Evolutionary conservation across 2,888 invertebrate species (phyloP), one percentile per base, ranked within the genome.

Genomic region (Harpagoxenus sublaevis): DNA sequence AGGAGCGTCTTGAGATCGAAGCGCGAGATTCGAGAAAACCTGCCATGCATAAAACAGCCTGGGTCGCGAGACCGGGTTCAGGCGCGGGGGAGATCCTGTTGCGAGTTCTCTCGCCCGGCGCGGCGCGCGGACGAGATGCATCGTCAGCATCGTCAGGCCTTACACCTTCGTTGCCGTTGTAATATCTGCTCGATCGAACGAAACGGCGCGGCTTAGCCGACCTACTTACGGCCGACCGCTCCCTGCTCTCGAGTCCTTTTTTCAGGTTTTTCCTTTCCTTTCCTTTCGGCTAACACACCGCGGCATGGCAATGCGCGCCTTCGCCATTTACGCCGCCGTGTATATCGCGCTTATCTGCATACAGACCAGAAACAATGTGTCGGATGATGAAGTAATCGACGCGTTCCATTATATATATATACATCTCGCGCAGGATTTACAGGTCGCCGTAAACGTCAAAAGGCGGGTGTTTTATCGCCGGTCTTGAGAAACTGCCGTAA

Each of bases 161-260:
- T 81, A 84, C 78, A 18, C 57, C 78, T 79, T 79, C 70, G 75
- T 78, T 45, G 35, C 73, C n/a, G 83, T 63, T 28, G 68, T 79
- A 55, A 60, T 87, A 77, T 84, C 87, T 53, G 86, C 75, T 84
- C 85, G 86, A 89, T 88, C 88, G 87, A 87, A 87, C 88, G 84
- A 89, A 89, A 87, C 91, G 77, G 85, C 87, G 71, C 85, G 81
- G 65, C 86, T 87, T 88, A 89, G 87, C 73, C 88, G 91, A 92
- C 92, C 93, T 89, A 93, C 93, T 92, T 92, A 85, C 86, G 83
- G 23, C 70, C 87, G 89, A 89, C 92, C 92, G 92, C 92, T 91
- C 92, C 92, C 92, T 89, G 92, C 92, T 91, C 91, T 88, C 87
- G 86, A 88, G 89, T 89, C 89, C 87, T 86, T 91, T 88, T 91